These are phyloP conservation scores for Dipus sagitta DNA, from an alignment of 2,797 vertebrate genomes.

Conservation along the genomic window DNA sequence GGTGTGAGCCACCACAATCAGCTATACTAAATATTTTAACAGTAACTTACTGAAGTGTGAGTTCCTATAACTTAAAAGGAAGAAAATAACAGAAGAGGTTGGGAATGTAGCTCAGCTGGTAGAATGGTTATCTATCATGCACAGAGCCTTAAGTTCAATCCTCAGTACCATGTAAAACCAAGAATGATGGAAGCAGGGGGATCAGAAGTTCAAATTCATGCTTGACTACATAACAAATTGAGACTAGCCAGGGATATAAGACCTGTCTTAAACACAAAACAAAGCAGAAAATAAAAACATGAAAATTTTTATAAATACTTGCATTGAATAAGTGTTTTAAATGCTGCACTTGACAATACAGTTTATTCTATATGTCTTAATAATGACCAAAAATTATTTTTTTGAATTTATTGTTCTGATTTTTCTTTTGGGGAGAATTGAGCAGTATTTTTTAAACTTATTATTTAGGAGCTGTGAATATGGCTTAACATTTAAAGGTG, in stretches of 20 bases:
- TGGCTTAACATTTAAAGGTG: too few species aligned
- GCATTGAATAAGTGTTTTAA: slow-evolving; percentile 23
- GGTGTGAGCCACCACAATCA: too few species aligned
- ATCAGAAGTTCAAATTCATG: neutral
- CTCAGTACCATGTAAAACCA: neutral
- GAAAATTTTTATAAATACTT: neutral
- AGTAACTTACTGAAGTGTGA: neutral
- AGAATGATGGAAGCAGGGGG: neutral
- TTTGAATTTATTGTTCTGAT: neutral
- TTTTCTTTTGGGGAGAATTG: slow-evolving; percentile 17
- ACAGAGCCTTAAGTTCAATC: neutral
- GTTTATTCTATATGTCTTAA: slow-evolving; percentile 46
- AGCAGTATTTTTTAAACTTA: neutral
- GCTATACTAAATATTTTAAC: slow-evolving; percentile 14
- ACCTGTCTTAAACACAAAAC: too few species aligned
- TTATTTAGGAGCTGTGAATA: neutral
- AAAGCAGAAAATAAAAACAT: too few species aligned
- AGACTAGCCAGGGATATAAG: too few species aligned
- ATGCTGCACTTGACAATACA: slow-evolving; percentile 5
- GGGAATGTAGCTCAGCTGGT: neutral
- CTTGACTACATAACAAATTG: too few species aligned
- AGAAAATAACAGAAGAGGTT: neutral
- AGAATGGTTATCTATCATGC: neutral
- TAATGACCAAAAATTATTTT: slow-evolving; percentile 14
- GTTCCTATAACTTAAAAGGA: slow-evolving; percentile 47